These are phyloP conservation scores for Dendroctonus ponderosae DNA, from an alignment of 1,140 invertebrate species.

Conservation along the genomic window DNA sequence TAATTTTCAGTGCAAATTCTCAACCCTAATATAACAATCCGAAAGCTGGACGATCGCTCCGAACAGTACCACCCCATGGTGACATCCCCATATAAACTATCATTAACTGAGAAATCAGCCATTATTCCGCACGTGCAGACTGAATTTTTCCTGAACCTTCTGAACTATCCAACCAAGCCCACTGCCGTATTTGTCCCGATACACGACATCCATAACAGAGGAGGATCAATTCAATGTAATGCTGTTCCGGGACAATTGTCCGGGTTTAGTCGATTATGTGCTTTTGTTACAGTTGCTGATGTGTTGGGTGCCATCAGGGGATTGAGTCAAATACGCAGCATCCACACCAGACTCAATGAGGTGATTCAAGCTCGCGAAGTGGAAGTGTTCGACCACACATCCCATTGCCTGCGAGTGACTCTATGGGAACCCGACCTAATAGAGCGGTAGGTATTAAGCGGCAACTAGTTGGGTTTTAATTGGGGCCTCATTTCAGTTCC, in stretches of 20 bases:
- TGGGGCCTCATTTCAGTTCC: background rate
- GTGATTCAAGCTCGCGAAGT: constrained; percentile 53
- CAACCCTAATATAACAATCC: constrained; percentile 57
- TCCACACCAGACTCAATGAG: constrained; percentile 55
- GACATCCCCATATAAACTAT: constrained; percentile 59
- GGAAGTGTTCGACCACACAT: constrained; percentile 56
- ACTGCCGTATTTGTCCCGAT: constrained; percentile 55
- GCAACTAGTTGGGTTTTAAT: too few species aligned
- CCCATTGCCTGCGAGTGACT: constrained; percentile 51
- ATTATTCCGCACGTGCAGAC: constrained; percentile 57
- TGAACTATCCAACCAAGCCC: constrained; percentile 62
- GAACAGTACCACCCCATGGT: constrained; percentile 63
- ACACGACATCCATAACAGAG: constrained; percentile 51
- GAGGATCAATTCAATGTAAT: constrained; percentile 35
- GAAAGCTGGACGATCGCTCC: constrained; percentile 55
- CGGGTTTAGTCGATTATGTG: background rate
- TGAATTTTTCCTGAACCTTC: constrained; percentile 50
- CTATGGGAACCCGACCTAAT: constrained; percentile 55
- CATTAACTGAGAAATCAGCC: constrained; percentile 61
- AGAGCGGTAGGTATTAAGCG: constrained; percentile 7
- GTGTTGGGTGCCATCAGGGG: constrained; percentile 56
- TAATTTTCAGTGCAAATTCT: constrained; percentile 58
- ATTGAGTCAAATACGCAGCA: constrained; percentile 52
- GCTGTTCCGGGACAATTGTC: background rate
- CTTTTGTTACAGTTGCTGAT: constrained; percentile 45